Evolutionary conservation across 2,797 vertebrate species (phyloP).

Genomic region (Melanotaenia parkinsoni): DNA sequence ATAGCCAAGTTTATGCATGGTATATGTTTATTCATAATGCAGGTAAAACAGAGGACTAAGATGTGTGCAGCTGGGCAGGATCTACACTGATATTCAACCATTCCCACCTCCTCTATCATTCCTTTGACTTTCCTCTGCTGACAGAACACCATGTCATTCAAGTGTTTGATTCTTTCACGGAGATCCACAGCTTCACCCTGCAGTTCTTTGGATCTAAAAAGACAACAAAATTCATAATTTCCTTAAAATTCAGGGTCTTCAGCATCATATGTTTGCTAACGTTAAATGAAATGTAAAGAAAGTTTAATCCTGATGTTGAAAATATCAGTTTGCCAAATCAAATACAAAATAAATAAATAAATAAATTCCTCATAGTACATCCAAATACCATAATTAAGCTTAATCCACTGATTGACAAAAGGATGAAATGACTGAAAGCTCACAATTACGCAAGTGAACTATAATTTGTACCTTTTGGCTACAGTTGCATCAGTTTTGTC

Average conservation of each 20-base stretch:
- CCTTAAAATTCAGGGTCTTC: background rate
- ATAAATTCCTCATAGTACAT: background rate
- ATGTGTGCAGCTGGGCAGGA: background rate
- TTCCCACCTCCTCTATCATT: constrained; percentile 97
- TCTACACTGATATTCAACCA: constrained; percentile 1
- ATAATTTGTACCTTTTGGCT: constrained; percentile 71
- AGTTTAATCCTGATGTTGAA: background rate
- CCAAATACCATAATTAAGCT: background rate
- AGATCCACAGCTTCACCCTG: constrained; percentile 86
- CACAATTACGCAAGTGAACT: background rate
- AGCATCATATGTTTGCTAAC: constrained; percentile 3
- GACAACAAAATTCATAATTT: background rate
- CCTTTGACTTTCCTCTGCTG: constrained; percentile 98
- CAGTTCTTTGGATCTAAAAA: constrained; percentile 86
- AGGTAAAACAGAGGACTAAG: background rate
- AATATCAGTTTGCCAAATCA: constrained; percentile 8
- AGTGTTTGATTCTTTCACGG: constrained; percentile 92
- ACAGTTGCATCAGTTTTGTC: constrained; percentile 71
- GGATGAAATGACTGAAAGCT: background rate
- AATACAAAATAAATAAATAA: background rate
- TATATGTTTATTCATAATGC: background rate
- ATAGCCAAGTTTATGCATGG: background rate
- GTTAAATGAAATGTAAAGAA: background rate
- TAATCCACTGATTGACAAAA: background rate
- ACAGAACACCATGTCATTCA: constrained; percentile 98